These are phyloP conservation scores for Chrysolina americana DNA, from an alignment of 2,888 invertebrate species.

Conservation along the genomic window DNA sequence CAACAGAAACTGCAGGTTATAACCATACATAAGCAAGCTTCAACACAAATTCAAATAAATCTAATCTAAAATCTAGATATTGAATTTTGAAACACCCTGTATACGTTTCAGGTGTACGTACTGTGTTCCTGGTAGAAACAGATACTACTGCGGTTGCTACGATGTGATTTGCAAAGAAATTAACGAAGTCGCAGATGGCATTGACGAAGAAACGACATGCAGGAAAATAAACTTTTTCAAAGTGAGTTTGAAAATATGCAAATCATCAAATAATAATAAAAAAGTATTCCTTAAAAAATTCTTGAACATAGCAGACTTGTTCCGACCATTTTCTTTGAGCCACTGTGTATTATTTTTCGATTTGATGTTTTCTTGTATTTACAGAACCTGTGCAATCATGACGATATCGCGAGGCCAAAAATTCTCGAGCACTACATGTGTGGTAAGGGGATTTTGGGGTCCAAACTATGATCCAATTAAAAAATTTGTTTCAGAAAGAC, in stretches of 20 bases:
- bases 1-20: slow-evolving; percentile 38
- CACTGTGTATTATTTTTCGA: background rate
- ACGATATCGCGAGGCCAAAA: background rate
- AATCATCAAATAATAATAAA: no score
- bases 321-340: no score
- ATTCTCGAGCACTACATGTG: slow-evolving; percentile 22
- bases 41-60: no score
- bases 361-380: background rate
- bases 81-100: no score
- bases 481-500: slow-evolving; percentile 27
- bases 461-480: background rate
- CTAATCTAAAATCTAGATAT: background rate
- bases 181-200: slow-evolving; percentile 38
- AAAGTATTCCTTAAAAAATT: no score
- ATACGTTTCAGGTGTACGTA: slow-evolving; percentile 48
- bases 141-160: slow-evolving; percentile 56
- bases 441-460: slow-evolving; percentile 3
- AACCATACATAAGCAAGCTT: no score
- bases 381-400: slow-evolving; percentile 20
- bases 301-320: no score
- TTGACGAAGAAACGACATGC: slow-evolving; percentile 31
- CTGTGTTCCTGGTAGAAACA: slow-evolving; percentile 52
- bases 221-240: slow-evolving; percentile 31
- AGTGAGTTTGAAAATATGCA: slow-evolving; percentile 28
- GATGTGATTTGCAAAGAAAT: slow-evolving; percentile 55